phyloP scores from a whole-genome alignment of 2,888 invertebrate genomes.

The Stegophylla sp. region DNA sequence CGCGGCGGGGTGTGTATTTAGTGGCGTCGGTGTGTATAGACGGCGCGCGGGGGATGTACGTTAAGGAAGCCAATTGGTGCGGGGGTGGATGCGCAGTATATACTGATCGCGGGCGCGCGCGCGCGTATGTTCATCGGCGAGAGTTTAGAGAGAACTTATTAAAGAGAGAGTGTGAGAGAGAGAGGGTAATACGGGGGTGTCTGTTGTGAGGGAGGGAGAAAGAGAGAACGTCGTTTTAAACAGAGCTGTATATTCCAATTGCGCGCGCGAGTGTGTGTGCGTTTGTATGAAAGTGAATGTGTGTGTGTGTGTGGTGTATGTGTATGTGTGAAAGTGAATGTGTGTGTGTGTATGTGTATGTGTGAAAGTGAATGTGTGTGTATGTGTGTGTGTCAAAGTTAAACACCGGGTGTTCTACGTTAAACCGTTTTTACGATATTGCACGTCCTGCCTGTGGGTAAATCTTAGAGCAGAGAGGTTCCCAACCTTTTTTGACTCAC shows the following conservation, averaged over 20 bases:
- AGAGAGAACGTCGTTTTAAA: conserved; percentile 1
- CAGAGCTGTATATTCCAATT: conserved; percentile 44
- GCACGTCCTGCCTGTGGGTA: conserved; percentile 10
- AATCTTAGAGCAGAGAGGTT: too few species aligned
- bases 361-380: background rate
- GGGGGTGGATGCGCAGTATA: background rate
- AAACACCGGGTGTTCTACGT: conserved; percentile 50
- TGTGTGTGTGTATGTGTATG: too few species aligned
- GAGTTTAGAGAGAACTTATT: conserved; percentile 39
- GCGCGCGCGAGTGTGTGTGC: conserved; percentile 1
- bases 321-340: too few species aligned
- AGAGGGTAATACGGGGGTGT: background rate
- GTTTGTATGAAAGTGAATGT: conserved; percentile 32
- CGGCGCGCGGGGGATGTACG: background rate
- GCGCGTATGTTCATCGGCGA: conserved; percentile 5
- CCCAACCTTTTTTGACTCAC: too few species aligned
- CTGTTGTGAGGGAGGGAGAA: too few species aligned
- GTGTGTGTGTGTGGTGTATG: background rate
- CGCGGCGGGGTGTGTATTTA: background rate
- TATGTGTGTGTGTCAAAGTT: conserved; percentile 39
- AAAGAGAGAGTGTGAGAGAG: background rate
- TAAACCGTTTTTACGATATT: conserved; percentile 55
- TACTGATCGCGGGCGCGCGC: background rate
- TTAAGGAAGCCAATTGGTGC: conserved; percentile 5
- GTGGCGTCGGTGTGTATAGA: background rate